These are phyloP conservation scores for Ceratina calcarata DNA, from an alignment of 1,140 invertebrate species.

Conservation along the genomic window DNA sequence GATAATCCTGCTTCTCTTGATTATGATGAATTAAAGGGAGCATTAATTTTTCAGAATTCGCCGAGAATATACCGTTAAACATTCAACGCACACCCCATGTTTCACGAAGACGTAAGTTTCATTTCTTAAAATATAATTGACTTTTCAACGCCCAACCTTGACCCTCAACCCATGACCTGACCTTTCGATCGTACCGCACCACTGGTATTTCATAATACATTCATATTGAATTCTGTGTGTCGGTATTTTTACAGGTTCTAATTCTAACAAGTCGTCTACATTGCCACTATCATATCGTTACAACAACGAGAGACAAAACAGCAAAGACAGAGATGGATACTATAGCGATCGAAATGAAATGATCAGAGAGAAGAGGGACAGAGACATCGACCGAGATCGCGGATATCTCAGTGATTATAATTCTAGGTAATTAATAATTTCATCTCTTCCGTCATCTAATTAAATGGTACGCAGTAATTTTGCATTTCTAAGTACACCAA, in stretches of 20 bases:
- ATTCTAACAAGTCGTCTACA: slow-evolving; percentile 87
- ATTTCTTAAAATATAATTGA: too few species aligned
- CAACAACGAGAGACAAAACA: slow-evolving; percentile 82
- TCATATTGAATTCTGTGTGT: background rate
- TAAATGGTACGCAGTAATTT: too few species aligned
- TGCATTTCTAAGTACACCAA: too few species aligned
- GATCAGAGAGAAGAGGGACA: slow-evolving; percentile 85
- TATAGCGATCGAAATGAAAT: slow-evolving; percentile 93
- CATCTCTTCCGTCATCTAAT: too few species aligned
- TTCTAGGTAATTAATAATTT: slow-evolving; percentile 82
- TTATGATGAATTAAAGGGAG: background rate
- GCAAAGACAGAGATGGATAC: slow-evolving; percentile 89
- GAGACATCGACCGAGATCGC: slow-evolving; percentile 84
- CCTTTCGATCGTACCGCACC: too few species aligned
- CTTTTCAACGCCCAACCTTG: too few species aligned
- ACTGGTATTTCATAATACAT: background rate
- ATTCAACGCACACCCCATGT: slow-evolving; percentile 91
- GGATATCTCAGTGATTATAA: slow-evolving; percentile 94
- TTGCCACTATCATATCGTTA: slow-evolving; percentile 84
- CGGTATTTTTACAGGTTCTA: slow-evolving; percentile 69
- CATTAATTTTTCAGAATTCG: slow-evolving; percentile 85
- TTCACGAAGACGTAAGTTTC: slow-evolving; percentile 88
- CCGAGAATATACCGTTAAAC: slow-evolving; percentile 90
- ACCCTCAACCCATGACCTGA: too few species aligned
- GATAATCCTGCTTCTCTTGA: background rate